Base-by-base conservation (phyloP, 2,888 invertebrate genomes). In the Dasysyrphus albostriatus region DNA sequence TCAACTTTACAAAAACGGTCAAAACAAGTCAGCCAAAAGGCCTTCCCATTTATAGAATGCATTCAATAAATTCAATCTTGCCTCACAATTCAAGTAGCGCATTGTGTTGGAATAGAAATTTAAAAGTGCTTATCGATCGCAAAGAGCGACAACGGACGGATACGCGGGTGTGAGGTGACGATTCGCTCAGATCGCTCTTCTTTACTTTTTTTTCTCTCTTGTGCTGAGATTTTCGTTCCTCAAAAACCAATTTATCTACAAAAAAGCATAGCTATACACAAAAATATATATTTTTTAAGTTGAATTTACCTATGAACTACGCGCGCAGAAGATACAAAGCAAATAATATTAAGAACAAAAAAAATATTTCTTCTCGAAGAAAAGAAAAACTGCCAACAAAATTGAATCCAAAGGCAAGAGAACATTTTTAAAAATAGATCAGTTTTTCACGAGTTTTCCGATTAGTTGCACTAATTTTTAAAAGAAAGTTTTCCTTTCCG, bases 401-500 rank as follows among this genome's bases (percentile, higher is more conserved):
- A 81, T 77, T 61, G 37, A 74, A 72, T 47, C 59, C 72, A 76
- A 79, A 70, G 75, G 59, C 75, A 59, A 79, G 75, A 87, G 83
- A 87, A 76, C 49, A 75, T 87, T 89, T 89, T 90, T 92, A 92
- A 91, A 92, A 92, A 92, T 92, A 92, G 92, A 85, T 91, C 91
- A 92, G 92, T 92, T 92, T 91, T 91, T 89, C 90, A 89, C 90
- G 90, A 92, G 91, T 90, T 90, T 90, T 89, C 89, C 90, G 90
- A 89, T 88, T 89, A 91, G 91, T 90, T 90, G 89, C 89, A 89
- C 88, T 89, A 83, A 88, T 83, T 78, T 89, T 89, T 76, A 2
- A 32, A 24, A 16, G 10, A 61, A 56, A 37, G 37, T 69, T 54
- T 61, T 67, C 65, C 14, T 34, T 72, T 47, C 73, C 47, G 54